Percentiles rank a stretch among this genome's conserved stretches.
These are phyloP conservation scores for Mycalesis mineus DNA, from an alignment of 2,888 invertebrate genomes.

Conservation along the genomic window DNA sequence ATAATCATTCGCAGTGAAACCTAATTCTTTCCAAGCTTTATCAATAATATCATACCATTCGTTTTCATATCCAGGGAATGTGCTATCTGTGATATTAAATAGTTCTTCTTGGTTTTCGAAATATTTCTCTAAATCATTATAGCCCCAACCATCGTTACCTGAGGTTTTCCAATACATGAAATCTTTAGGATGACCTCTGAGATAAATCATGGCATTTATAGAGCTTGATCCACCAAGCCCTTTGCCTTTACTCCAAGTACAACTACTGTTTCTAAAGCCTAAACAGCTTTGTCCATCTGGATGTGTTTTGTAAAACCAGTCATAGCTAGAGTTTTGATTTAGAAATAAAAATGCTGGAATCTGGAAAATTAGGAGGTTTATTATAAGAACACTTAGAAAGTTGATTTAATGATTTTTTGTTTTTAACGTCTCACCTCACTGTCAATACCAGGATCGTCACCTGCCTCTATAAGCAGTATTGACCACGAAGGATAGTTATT, in stretches of 20 bases:
- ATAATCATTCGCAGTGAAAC: conserved; percentile 37
- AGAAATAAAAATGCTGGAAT: conserved; percentile 51
- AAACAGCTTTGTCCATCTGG: conserved; percentile 53
- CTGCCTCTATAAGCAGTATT: conserved; percentile 68
- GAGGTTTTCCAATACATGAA: conserved; percentile 75
- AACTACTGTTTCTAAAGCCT: conserved; percentile 50
- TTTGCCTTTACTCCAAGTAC: conserved; percentile 82
- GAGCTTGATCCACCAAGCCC: conserved; percentile 80
- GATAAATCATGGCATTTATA: conserved; percentile 80
- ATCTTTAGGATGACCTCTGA: conserved; percentile 75
- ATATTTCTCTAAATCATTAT: conserved; percentile 62
- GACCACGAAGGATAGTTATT: conserved; percentile 38
- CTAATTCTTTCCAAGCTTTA: conserved; percentile 59
- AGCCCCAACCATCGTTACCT: conserved; percentile 77
- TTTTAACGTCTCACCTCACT: conserved; percentile 50
- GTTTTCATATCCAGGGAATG: conserved; percentile 30
- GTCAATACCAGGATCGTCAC: conserved; percentile 61
- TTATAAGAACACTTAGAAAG: too few species aligned
- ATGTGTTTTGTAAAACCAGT: conserved; percentile 76
- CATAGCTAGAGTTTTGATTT: conserved; percentile 51
- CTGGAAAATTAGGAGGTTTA: conserved; percentile 37
- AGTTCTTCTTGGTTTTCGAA: conserved; percentile 63
- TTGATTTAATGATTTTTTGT: neutral
- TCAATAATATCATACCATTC: conserved; percentile 42
- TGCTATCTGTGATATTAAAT: conserved; percentile 31